Base-by-base conservation (phyloP, 2,797 vertebrate genomes). In the Enteromius mattozi region DNA sequence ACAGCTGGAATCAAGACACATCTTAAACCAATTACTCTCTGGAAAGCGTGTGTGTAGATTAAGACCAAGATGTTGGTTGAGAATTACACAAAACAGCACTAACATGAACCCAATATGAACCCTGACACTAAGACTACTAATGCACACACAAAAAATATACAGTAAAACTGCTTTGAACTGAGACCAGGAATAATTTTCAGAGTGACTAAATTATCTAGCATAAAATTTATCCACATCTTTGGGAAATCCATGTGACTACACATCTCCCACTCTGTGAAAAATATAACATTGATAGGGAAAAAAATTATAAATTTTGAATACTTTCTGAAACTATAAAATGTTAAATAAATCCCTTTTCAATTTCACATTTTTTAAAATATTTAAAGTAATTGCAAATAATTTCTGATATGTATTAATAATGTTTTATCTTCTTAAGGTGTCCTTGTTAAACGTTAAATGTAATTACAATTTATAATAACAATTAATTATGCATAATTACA, bases 1-100 rank as follows among this genome's bases (percentile, higher is more conserved):
- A 81, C 79, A 82, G 84, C 79, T 81, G 84, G 76, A 81, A 70
- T 85, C 77, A 49, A 89, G 47, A 68, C 63, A 78, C 74, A 78
- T 81, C 85, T 80, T 69, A 70, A 77, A 82, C 85, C 82, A 74
- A 70, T 84, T 84, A 82, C 45, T 70, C 8, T 56, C 13, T 72
- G 17, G 63, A 70, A 70, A 24, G 49, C n/a, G 14, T 78, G 81
- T 61, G 49, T 69, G 40, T 78, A 65, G 33, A 74, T 61, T 69
- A 70, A 66, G 72, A 80, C 54, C 27, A 72, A 74, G 59, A 70
- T 78, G 63, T 77, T 17, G 24, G 61, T 33, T 78, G 3, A 65
- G 35, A 47, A 75, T 35, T 74, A 84, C 6, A 87, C 45, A 65
- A 63, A 79, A 63, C 17, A 61, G 40, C 16, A 70, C 65, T 24